Conservation (phyloP, 2,113 vertebrate genomes). For the Coreoperca whiteheadi region DNA sequence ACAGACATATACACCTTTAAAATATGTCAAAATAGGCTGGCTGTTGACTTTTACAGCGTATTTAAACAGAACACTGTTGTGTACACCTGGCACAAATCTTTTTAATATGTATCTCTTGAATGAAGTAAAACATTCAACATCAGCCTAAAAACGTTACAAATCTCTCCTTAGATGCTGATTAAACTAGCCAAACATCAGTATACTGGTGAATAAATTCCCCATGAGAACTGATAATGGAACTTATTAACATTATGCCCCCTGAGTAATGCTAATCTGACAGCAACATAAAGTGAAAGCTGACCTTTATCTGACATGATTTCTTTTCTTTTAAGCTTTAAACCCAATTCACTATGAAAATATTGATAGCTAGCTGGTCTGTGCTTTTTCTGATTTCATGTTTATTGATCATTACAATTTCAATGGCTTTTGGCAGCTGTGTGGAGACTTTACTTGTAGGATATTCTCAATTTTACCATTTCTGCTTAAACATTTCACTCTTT, state of each 20-base stretch:
- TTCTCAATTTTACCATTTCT: not conserved
- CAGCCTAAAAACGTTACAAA: not conserved
- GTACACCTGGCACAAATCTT: slow-evolving; percentile 15
- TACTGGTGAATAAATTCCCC: not conserved
- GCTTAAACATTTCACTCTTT: not conserved
- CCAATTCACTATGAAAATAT: slow-evolving; percentile 33
- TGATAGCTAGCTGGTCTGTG: not conserved
- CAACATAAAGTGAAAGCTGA: slow-evolving; percentile 21
- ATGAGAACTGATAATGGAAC: not conserved
- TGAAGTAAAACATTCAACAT: not conserved
- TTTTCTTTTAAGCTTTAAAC: slow-evolving; percentile 31
- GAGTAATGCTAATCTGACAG: not conserved
- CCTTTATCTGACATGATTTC: slow-evolving; percentile 40
- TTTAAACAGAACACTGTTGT: slow-evolving; percentile 2
- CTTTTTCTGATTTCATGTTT: slow-evolving; percentile 15
- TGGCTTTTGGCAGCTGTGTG: not conserved
- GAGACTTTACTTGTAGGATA: slow-evolving; percentile 11
- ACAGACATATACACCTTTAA: slow-evolving; percentile 24
- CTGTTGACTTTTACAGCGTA: slow-evolving; percentile 23
- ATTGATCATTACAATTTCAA: not conserved
- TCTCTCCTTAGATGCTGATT: not conserved
- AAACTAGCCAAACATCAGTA: not conserved
- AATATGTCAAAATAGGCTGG: slow-evolving; percentile 29
- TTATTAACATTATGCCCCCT: not conserved
- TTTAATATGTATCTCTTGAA: slow-evolving; percentile 19